Base-by-base conservation (phyloP, 2,113 vertebrate species). In the Pollimyrus isidori region DNA sequence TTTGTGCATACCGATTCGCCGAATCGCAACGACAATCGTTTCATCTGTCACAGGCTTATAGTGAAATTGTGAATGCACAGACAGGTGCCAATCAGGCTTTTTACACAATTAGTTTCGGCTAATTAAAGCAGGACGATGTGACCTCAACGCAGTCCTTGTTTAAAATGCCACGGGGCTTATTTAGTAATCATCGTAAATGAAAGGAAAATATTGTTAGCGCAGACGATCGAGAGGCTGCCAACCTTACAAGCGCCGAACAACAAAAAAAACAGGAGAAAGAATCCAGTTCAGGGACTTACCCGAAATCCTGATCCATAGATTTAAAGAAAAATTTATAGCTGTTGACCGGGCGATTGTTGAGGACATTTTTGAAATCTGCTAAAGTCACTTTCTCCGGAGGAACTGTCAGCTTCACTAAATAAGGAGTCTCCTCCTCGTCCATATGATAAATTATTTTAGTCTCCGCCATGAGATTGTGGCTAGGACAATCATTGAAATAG, bases 321-420 rank as follows among this genome's bases (percentile, higher is more conserved):
- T 99, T 99, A 95, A 99, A 99, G 96, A 98, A 99, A 96, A 99
- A 99, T 96, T 99, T 99, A 96, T 98, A 99, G 97, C 96, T 96
- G 90, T 97, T 97, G 94, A 96, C 96, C 6, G 98, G 97, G 87
- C 98, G 97, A 92, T 97, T 98, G 96, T 97, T 97, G 94, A 99
- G 98, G 94, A 99, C 98, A 97, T 97, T 97, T 96, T 99, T 99
- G 94, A 99, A 99, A 96, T 99, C 98, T 58, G 97, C 97, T 94
- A 99, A 94, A 88, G 98, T 99, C 95, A 98, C 98, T 96, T 96
- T 97, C 88, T 99, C 98, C 0, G 98, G 98, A 91, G 97, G 94
- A 91, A 98, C 97, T 23, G 97, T 96, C 95, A 99, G 95, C 91
- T 99, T 99, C 92, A 99, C 98, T 95, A 99, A 96, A 93, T 99